A percentile compares a stretch with the other conserved stretches of the same genome.
phyloP scores from a whole-genome alignment of 2,113 vertebrate species.

The Connochaetes taurinus region DNA sequence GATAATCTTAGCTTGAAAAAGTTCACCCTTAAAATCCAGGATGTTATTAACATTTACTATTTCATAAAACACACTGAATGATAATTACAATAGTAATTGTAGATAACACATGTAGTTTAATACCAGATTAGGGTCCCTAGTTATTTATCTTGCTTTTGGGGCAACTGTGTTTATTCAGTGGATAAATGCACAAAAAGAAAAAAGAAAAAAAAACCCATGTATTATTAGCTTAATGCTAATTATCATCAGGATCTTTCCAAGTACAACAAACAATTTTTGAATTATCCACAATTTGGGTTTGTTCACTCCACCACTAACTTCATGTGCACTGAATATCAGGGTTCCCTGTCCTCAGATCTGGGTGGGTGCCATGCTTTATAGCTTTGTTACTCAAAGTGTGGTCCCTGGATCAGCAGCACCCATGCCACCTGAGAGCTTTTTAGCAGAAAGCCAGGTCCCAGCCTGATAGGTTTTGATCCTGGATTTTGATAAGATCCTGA shows the following conservation, averaged over 20 bases:
- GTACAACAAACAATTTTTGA: not conserved
- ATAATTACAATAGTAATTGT: not conserved
- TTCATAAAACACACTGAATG: conserved; percentile 26
- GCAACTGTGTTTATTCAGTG: conserved; percentile 10
- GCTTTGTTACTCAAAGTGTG: not conserved
- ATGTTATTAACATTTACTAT: not conserved
- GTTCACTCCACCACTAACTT: not conserved
- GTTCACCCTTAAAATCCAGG: not conserved
- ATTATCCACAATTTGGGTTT: not conserved
- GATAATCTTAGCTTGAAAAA: not conserved
- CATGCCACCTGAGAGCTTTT: not conserved
- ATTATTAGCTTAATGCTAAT: not conserved
- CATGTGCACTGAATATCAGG: not conserved
- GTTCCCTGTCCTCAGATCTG: not conserved
- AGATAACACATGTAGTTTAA: not conserved
- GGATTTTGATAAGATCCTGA: not conserved
- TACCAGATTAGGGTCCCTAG: not conserved
- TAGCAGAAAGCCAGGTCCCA: not conserved
- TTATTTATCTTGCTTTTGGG: not conserved
- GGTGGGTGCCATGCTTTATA: not conserved
- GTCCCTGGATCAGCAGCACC: not conserved
- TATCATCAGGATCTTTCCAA: not conserved
- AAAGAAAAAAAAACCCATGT: not conserved
- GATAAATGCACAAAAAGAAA: conserved; percentile 11
- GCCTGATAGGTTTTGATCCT: not conserved